Evolutionary conservation across 35 echinoderm and acorn worm species (phyloP).

Genomic region (Apostichopus japonicus): DNA sequence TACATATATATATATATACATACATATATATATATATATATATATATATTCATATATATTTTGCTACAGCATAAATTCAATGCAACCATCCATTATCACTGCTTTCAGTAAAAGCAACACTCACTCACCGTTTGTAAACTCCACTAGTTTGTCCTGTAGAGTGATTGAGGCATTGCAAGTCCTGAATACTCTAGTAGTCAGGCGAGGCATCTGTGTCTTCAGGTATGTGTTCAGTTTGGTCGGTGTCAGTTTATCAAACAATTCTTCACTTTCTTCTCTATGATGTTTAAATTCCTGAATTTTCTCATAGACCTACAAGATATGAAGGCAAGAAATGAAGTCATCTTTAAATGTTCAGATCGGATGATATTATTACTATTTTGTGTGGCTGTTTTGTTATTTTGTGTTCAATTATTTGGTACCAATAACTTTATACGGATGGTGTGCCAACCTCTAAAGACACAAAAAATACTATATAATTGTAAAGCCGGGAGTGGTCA

Average conservation of each 20-base stretch:
- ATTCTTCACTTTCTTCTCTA: slow-evolving; percentile 83
- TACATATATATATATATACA: no score
- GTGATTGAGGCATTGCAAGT: slow-evolving; percentile 94
- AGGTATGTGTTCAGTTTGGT: slow-evolving; percentile 86
- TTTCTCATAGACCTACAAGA: slow-evolving; percentile 83
- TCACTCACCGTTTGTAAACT: slow-evolving; percentile 81
- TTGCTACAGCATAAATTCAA: no score
- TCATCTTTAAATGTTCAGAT: no score
- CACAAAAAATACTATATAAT: no score
- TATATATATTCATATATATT: no score
- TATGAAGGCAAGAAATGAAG: background rate
- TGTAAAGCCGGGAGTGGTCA: no score
- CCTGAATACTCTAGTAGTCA: slow-evolving; percentile 98
- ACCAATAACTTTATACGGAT: no score
- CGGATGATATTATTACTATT: no score
- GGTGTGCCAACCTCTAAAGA: no score
- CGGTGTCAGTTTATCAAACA: slow-evolving; percentile 93
- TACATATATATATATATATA: no score
- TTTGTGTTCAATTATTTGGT: no score
- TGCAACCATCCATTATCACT: background rate
- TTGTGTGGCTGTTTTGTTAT: no score
- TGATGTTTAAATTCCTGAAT: slow-evolving; percentile 90
- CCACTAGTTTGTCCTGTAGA: slow-evolving; percentile 83
- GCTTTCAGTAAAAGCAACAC: background rate
- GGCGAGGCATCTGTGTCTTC: slow-evolving; percentile 85